Conservation (phyloP, 2,797 vertebrate genomes). For the Gadopsis marmoratus region DNA sequence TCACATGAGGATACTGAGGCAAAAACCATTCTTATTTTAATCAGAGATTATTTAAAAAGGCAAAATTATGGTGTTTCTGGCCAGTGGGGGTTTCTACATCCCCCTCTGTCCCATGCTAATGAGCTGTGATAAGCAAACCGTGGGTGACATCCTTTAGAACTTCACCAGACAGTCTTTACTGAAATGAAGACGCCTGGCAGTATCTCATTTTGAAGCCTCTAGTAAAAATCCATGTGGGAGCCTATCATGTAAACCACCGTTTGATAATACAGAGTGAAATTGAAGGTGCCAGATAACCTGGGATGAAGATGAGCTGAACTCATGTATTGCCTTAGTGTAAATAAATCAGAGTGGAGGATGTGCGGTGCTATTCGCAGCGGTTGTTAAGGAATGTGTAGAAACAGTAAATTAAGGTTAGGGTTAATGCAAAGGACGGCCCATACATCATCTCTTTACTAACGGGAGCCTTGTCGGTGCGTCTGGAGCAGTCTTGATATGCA, state of each 20-base stretch:
- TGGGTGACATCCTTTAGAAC: background rate
- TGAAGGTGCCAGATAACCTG: background rate
- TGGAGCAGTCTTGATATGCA: conserved; percentile 85
- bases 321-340: background rate
- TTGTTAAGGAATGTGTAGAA: conserved; percentile 25
- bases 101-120: background rate
- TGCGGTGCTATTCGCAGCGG: conserved; percentile 21
- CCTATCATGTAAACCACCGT: background rate
- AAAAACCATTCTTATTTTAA: background rate
- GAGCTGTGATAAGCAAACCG: background rate
- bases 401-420: conserved; percentile 58
- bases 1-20: background rate
- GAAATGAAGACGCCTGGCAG: background rate
- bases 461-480: conserved; percentile 80
- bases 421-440: conserved; percentile 55
- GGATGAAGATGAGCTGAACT: conserved; percentile 33
- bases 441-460: conserved; percentile 78
- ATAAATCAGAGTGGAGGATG: conserved; percentile 36
- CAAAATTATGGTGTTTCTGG: background rate
- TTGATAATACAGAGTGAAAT: conserved; percentile 12
- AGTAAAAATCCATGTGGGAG: background rate
- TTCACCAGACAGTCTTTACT: background rate
- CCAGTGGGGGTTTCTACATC: too few species aligned
- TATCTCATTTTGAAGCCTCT: background rate
- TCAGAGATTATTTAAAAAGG: background rate